Percentiles rank a stretch among this genome's conserved stretches.
Conservation (phyloP, 2,797 vertebrate species). For the Helicolenus hilgendorfi region DNA sequence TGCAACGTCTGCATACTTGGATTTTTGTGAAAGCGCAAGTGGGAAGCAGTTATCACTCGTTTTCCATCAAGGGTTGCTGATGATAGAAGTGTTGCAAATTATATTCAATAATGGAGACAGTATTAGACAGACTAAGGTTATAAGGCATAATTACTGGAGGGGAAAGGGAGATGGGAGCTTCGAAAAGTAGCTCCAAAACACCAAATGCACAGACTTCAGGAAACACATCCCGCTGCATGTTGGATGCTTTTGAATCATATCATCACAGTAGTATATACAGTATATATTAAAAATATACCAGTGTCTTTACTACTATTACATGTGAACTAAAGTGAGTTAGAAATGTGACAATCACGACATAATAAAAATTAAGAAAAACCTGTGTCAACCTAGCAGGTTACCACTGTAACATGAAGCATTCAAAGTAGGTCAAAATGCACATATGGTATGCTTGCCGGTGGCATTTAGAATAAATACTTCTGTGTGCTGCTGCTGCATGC, state of each 20-base stretch:
- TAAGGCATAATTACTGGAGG: background rate
- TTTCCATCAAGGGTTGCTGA: background rate
- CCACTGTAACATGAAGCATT: constrained; percentile 23
- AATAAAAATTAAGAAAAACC: background rate
- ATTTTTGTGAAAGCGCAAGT: background rate
- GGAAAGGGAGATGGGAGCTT: background rate
- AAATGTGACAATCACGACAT: background rate
- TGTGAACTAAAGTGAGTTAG: background rate
- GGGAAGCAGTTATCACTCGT: background rate
- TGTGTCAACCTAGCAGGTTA: background rate
- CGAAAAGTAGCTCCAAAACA: constrained; percentile 1
- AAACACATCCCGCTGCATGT: background rate
- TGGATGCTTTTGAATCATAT: background rate
- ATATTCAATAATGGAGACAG: background rate
- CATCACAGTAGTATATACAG: background rate
- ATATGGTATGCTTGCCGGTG: background rate
- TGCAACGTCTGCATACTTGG: background rate
- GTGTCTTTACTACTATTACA: background rate
- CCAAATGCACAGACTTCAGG: background rate
- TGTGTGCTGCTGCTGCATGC: background rate
- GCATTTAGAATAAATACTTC: constrained; percentile 18
- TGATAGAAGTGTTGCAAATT: constrained; percentile 1
- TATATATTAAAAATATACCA: background rate
- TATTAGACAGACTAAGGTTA: background rate
- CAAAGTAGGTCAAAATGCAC: constrained; percentile 53